Percentiles rank a stretch among this genome's conserved stretches.
phyloP scores from a whole-genome alignment of 2,113 vertebrate genomes.

The Pteropus alecto region DNA sequence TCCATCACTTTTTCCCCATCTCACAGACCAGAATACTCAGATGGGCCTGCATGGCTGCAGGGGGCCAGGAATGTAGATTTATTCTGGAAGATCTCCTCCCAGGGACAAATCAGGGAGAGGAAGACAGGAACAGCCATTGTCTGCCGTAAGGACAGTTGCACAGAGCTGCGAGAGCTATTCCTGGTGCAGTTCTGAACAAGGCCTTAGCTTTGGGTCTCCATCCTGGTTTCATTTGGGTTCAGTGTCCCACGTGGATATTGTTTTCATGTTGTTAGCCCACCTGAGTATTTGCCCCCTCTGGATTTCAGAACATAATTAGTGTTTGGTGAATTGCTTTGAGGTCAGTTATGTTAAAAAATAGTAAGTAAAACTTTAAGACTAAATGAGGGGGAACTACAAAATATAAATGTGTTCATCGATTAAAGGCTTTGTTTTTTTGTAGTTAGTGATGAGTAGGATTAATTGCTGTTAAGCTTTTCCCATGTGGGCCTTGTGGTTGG shows the following conservation, averaged over 20 bases:
- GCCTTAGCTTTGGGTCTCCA: background rate
- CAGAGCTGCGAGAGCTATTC: background rate
- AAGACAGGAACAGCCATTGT: background rate
- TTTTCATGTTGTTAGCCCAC: background rate
- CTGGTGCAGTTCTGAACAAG: background rate
- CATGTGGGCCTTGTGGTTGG: background rate
- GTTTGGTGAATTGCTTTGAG: background rate
- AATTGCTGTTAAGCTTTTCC: background rate
- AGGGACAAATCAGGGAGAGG: background rate
- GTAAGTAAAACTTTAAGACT: background rate
- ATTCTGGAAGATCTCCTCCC: background rate
- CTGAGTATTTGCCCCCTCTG: background rate
- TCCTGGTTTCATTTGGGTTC: background rate
- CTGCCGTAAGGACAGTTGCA: background rate
- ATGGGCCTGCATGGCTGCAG: background rate
- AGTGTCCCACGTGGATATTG: background rate
- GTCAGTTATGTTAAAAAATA: background rate
- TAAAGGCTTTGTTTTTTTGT: background rate
- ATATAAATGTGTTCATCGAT: background rate
- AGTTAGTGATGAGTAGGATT: background rate
- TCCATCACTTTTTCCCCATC: background rate
- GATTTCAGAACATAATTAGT: background rate
- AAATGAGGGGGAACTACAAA: background rate
- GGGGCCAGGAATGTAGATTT: background rate
- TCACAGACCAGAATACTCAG: background rate